Conservation (phyloP, 2,113 vertebrate species). For the Merops nubicus region DNA sequence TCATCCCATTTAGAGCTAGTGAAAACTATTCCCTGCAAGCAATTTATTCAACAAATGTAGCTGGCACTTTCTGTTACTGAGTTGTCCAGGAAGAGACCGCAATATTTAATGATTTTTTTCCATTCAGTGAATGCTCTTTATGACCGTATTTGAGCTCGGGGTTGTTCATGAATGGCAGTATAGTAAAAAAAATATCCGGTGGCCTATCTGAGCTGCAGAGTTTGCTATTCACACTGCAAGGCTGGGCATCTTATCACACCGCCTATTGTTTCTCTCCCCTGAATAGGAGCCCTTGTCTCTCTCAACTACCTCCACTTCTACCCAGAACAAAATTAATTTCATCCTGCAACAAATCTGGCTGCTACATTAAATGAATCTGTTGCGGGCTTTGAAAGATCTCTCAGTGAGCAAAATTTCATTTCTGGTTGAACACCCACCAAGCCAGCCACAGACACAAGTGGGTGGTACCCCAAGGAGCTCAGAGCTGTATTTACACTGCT, state of each 20-base stretch:
- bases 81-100: constrained; percentile 59
- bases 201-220: constrained; percentile 13
- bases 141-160: neutral
- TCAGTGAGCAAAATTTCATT: neutral
- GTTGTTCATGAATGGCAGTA: constrained; percentile 28
- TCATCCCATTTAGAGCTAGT: constrained; percentile 56
- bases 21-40: constrained; percentile 57
- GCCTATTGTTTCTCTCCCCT: neutral
- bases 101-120: constrained; percentile 58
- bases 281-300: constrained; percentile 12
- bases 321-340: constrained; percentile 49
- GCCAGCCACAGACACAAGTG: neutral
- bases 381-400: neutral
- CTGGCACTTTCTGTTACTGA: constrained; percentile 54
- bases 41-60: constrained; percentile 59
- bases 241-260: neutral
- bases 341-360: constrained; percentile 1
- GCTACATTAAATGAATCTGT: constrained; percentile 33
- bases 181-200: neutral
- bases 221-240: neutral
- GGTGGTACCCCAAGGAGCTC: neutral
- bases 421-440: neutral
- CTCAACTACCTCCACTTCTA: constrained; percentile 18
- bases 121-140: constrained; percentile 50
- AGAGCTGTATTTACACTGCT: neutral